phyloP scores from a whole-genome alignment of 2,797 vertebrate species.

The Leptodactylus fallax region DNA sequence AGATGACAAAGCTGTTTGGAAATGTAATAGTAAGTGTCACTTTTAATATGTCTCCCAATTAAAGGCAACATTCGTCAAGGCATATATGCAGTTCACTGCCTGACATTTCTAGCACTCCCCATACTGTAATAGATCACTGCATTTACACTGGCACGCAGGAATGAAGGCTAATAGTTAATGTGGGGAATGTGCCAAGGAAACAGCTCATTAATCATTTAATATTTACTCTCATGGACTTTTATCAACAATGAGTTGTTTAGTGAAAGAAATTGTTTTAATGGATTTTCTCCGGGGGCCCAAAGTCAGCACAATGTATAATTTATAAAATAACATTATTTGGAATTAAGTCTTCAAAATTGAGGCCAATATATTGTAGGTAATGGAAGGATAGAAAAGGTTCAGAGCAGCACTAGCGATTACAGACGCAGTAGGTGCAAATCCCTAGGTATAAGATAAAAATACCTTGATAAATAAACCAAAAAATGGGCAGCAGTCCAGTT shows the following conservation, averaged over 20 bases:
- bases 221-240: slow-evolving; percentile 50
- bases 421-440: too few relatives aligned
- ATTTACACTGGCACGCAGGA: not conserved
- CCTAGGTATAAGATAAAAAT: too few relatives aligned
- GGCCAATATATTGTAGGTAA: not conserved
- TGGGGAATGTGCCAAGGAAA: not conserved
- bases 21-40: slow-evolving; percentile 15
- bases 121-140: not conserved
- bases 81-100: not conserved
- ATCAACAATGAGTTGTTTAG: slow-evolving; percentile 54
- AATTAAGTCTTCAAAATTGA: slow-evolving; percentile 1
- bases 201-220: slow-evolving; percentile 60
- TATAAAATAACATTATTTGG: slow-evolving; percentile 49
- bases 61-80: not conserved
- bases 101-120: not conserved
- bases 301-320: slow-evolving; percentile 46
- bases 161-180: slow-evolving; percentile 7
- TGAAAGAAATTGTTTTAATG: slow-evolving; percentile 52
- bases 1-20: not conserved
- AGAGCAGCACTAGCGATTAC: too few relatives aligned
- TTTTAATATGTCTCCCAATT: slow-evolving; percentile 38
- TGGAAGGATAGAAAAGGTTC: too few relatives aligned
- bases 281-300: slow-evolving; percentile 39
- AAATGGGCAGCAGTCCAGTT: too few relatives aligned
- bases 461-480: too few relatives aligned